Base-by-base conservation (phyloP, 2,797 vertebrate species). In the Loris lydekkerianus region DNA sequence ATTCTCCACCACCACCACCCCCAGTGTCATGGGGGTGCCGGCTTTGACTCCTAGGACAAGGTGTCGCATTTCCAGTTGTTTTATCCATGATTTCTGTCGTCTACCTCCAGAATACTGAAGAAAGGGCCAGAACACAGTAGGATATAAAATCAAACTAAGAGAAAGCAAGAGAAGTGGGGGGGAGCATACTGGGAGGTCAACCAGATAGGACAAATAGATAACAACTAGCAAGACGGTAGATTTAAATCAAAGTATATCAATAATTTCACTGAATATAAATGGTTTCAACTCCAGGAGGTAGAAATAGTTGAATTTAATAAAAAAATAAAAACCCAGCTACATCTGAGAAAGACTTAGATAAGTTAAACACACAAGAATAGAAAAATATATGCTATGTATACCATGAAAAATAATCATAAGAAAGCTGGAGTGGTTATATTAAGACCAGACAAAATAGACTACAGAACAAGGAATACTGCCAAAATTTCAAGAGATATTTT, bases 281-380 rank as follows among this genome's bases (percentile, higher is more conserved):
- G 23, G 25, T 27, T 40, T 78, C 65, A 60, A 72, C 5, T 37
- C 76, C 58, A 63, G 67, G 23, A 81, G 78, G 3, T n/a, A 90
- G 43, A 88, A 86, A 40, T 61, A 53, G 37, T 78, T 46, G 60
- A n/a, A 69, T 40, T 87, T 58, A 91, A 94, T 85, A 94, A 63
- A 78, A 63, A 81, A 37, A 5, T 9, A 96, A 84, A 94, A 94
- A 61, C 10, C 8, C 13, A 72, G 53, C 0, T 43, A 60, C 81
- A 72, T 13, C 65, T 34, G 65, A 67, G 65, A 67, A 69, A 69
- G 65, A n/a, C 63, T n/a, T 1, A 31, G 15, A 34, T 69, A 69
- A 34, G 17, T 70, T 60, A 85, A 53, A 72, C 61, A 5, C 86
- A n/a, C 46, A 61, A 86, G 31, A 83, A 72, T 73, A 3, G 23